Evolutionary conservation across 2,888 invertebrate genomes (phyloP), one percentile per base, ranked within the genome.

Genomic region (Neria commutata): DNA sequence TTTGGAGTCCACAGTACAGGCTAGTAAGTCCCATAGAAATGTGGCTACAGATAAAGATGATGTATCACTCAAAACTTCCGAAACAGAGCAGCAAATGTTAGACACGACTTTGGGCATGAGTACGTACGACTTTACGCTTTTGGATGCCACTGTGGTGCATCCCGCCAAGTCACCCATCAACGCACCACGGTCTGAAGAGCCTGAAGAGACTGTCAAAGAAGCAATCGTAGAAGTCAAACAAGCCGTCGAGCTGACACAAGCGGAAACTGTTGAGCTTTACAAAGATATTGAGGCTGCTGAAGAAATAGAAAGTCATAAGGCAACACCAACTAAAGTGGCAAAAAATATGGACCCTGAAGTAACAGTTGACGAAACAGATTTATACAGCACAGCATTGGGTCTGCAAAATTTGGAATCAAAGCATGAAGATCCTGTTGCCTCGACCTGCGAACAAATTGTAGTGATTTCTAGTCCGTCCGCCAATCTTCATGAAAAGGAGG

Each of bases 91-190:
- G 1, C 65, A 62, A 21, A 54, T 66, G 56, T 26, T 78, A 21
- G 77, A 79, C 54, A 77, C 79, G 1, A 79, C 79, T 1, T 62
- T 79, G 46, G 72, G 69, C 21, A 79, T 79, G 79, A 75, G 74
- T 49, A 67, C 68, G n/a, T 77, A 74, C 42, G 78, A 79, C 19
- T 56, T 73, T 21, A 68, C 74, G 0, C 46, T 67, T 0, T 46
- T 65, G 11, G 66, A 71, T 14, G 24, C 58, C 2, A 65, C 58
- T 6, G 29, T 48, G 1, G 26, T 48, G 1, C 54, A 58, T 34
- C 29, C 8, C 17, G 21, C 42, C 6, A 14, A 42, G 17, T 2
- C 17, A 21, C n/a, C n/a, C n/a, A n/a, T n/a, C n/a, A n/a, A n/a
- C n/a, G n/a, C n/a, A n/a, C n/a, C n/a, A n/a, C n/a, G n/a, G n/a